Conservation (phyloP, 2,888 invertebrate species). For the Herminia tarsipennalis region DNA sequence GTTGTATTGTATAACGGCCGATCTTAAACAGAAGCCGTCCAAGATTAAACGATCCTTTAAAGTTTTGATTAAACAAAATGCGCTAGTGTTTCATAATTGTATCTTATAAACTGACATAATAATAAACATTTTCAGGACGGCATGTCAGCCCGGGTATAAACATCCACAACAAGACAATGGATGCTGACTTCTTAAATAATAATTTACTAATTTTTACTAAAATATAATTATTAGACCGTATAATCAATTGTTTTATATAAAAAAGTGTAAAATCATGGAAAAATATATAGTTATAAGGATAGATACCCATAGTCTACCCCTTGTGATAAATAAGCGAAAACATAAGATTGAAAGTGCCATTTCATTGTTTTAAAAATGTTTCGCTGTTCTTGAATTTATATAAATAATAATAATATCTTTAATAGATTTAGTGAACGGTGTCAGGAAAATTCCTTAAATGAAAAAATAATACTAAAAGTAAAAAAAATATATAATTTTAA, state of each 20-base stretch:
- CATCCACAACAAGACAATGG: conserved; percentile 56
- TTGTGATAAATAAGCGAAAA: conserved; percentile 72
- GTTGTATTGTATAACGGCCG: too few species aligned
- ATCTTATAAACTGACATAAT: conserved; percentile 12
- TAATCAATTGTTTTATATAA: conserved; percentile 37
- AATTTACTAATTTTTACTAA: conserved; percentile 34
- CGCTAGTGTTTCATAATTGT: too few species aligned
- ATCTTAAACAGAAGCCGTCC: too few species aligned
- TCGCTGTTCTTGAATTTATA: conserved; percentile 31
- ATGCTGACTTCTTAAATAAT: conserved; percentile 33
- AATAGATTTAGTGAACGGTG: background rate
- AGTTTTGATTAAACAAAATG: too few species aligned
- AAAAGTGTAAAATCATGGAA: conserved; percentile 20
- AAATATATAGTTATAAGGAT: conserved; percentile 27
- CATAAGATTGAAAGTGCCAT: conserved; percentile 73
- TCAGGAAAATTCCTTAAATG: background rate
- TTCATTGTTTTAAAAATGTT: conserved; percentile 46
- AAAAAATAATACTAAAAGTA: background rate
- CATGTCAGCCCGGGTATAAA: conserved; percentile 71
- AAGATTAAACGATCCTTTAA: too few species aligned
- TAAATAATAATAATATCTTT: conserved; percentile 3
- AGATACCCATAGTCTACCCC: conserved; percentile 44
- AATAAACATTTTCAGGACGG: conserved; percentile 73
- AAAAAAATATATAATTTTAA: background rate
- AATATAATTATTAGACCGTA: conserved; percentile 39